phyloP scores from a whole-genome alignment of 2,888 invertebrate genomes.

The Meta bourneti region DNA sequence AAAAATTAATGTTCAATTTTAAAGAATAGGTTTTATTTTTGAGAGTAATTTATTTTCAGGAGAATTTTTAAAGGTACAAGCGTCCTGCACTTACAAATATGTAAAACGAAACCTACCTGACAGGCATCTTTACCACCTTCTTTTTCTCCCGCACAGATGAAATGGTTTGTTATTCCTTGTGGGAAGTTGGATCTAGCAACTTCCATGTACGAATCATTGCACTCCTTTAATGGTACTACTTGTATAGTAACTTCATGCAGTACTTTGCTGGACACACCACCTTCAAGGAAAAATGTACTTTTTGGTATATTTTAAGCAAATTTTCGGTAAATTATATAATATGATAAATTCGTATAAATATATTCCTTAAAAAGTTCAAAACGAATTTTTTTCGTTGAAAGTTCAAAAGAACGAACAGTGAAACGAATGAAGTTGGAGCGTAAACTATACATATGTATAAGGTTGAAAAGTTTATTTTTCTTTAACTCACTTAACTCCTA shows the following conservation, averaged over 20 bases:
- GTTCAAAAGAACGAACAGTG: background rate
- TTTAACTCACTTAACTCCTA: too few relatives aligned
- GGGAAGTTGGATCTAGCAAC: slow-evolving; percentile 56
- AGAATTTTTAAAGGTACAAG: too few relatives aligned
- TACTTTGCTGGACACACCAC: slow-evolving; percentile 66
- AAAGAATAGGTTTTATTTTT: too few relatives aligned
- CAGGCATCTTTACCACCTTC: slow-evolving; percentile 75
- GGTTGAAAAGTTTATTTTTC: too few relatives aligned
- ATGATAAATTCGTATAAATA: too few relatives aligned
- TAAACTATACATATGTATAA: too few relatives aligned
- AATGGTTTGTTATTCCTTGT: slow-evolving; percentile 63
- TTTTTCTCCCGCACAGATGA: slow-evolving; percentile 70
- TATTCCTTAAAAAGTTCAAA: background rate
- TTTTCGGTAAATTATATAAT: too few relatives aligned
- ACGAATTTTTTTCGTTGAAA: background rate
- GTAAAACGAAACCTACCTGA: slow-evolving; percentile 49
- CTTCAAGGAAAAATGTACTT: slow-evolving; percentile 13
- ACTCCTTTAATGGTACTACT: slow-evolving; percentile 64
- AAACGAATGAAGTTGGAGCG: too few relatives aligned
- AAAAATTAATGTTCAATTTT: too few relatives aligned
- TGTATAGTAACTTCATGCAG: slow-evolving; percentile 69
- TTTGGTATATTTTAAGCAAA: background rate
- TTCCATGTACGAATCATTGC: slow-evolving; percentile 64
- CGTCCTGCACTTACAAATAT: too few relatives aligned
- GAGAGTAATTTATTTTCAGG: too few relatives aligned